Evolutionary conservation across 2,113 vertebrate genomes (phyloP).

Genomic region (Oreocharis arfaki): DNA sequence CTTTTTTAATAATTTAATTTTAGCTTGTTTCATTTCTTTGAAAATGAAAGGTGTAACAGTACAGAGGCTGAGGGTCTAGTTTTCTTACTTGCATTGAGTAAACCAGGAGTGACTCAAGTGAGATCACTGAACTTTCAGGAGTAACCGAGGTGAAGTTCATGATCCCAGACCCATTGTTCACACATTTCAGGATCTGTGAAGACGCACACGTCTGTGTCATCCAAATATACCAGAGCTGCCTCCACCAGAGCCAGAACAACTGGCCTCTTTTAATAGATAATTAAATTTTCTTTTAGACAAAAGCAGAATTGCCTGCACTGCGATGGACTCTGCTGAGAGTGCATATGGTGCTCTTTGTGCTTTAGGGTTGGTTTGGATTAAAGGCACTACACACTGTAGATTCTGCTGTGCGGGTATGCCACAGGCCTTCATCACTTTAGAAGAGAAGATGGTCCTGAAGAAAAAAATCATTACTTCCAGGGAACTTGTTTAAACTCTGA

Average conservation of each 20-base stretch:
- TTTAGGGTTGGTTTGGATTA: not conserved
- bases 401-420: not conserved
- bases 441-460: not conserved
- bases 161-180: not conserved
- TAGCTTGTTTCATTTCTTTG: not conserved
- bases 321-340: not conserved
- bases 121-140: not conserved
- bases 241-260: not conserved
- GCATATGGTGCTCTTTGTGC: not conserved
- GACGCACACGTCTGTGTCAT: rapidly evolving
- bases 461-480: not conserved
- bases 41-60: not conserved
- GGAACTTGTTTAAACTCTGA: not conserved
- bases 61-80: not conserved
- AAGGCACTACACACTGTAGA: not conserved
- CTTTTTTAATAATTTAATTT: not conserved
- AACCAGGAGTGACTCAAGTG: not conserved
- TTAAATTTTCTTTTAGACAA: not conserved
- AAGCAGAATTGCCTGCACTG: not conserved
- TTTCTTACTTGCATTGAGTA: not conserved
- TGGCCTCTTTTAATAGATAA: not conserved
- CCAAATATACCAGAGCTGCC: not conserved
- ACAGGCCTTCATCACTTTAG: not conserved
- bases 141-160: not conserved
- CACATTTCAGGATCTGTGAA: not conserved